Evolutionary conservation across 2,888 invertebrate species (phyloP), one percentile per base, ranked within the genome.

Genomic region (Sicus ferrugineus): DNA sequence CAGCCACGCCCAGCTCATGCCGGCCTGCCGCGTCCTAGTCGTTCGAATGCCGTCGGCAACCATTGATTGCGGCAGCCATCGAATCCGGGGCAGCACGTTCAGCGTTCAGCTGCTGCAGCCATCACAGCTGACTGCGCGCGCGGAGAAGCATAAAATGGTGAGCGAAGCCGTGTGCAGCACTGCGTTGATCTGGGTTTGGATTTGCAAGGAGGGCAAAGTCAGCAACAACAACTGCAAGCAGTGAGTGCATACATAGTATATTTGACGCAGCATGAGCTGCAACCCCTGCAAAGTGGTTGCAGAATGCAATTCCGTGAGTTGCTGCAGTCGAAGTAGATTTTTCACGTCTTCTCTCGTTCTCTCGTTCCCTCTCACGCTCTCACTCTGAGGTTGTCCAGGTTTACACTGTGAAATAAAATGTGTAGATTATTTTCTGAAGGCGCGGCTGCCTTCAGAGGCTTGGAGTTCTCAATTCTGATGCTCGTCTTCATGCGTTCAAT

Each of bases 21-120:
- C 69, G 70, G 23, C 14, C 11, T 28, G 23, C 28, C 14, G 14
- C 16, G 23, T 54, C 11, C 28, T 23, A 11, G 70, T 72, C 71
- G 56, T 34, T 58, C 65, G 68, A 62, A 75, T 75, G 73, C 79
- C 80, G 80, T 74, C 81, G 81, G 79, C 78, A 76, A 73, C 58
- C 64, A 54, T 28, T 56, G 46, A 21, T n/a, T 16, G 30, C 46
- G 52, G 67, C 62, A 65, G 68, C 65, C 70, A 59, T 64, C 28
- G 46, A 16, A 23, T 46, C 38, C n/a, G 11, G 19, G 56, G 56
- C 38, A 7, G 30, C 34, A 31, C 34, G 38, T 72, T 54, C 63
- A 42, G 28, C 23, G 4, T 14, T 52, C 34, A 14, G 34, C 31
- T 46, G 46, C 46, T n/a, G 50, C 16, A 50, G 50, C 31, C 30